Conservation (phyloP, 2,888 invertebrate genomes). For the Callimorpha dominula region DNA sequence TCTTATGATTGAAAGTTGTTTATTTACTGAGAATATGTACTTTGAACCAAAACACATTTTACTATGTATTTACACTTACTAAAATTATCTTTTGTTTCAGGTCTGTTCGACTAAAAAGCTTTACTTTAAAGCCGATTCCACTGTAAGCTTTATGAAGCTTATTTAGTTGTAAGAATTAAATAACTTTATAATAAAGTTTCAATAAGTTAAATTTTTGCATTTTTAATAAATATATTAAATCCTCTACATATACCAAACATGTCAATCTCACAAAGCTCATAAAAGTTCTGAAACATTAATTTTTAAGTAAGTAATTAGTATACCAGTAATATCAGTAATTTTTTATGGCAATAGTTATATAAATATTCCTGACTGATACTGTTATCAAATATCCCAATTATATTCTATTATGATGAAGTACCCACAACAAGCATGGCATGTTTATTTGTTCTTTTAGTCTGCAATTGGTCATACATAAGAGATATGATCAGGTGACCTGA, state of each 20-base stretch:
- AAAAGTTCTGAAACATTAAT: no score
- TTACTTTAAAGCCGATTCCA: constrained; percentile 81
- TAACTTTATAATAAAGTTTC: constrained; percentile 75
- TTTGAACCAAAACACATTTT: neutral
- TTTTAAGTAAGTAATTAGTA: no score
- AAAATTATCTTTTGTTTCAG: constrained; percentile 85
- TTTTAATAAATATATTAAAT: constrained; percentile 8
- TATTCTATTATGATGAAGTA: no score
- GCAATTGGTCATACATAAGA: no score
- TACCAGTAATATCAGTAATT: no score
- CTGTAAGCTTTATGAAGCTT: constrained; percentile 80
- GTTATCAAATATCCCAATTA: no score
- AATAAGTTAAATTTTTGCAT: constrained; percentile 45
- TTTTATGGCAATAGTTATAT: no score
- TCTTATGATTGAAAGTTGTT: constrained; percentile 67
- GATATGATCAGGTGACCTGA: no score
- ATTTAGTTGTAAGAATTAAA: constrained; percentile 78
- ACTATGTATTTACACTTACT: constrained; percentile 15
- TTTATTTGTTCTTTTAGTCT: no score
- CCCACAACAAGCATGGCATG: no score
- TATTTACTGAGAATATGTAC: constrained; percentile 59
- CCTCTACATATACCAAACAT: neutral
- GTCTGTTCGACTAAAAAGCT: constrained; percentile 91
- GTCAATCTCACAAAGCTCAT: neutral
- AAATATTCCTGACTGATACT: no score